Percentiles rank a stretch among this genome's conserved stretches.
Conservation (phyloP, 2,888 invertebrate genomes). For the Heliconius ethilla region DNA sequence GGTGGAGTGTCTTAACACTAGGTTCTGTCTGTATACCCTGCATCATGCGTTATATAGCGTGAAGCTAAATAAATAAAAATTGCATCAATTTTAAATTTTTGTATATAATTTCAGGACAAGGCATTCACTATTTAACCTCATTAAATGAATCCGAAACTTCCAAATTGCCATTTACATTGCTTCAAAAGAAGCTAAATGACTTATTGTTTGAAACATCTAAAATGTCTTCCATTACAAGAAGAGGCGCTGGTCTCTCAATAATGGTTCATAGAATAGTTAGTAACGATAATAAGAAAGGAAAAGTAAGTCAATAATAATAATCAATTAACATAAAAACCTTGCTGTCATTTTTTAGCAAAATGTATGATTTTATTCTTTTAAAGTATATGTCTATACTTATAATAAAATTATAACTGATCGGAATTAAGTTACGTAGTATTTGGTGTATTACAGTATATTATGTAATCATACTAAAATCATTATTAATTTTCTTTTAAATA, state of each 20-base stretch:
- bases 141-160: conserved; percentile 59
- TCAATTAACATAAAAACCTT: background rate
- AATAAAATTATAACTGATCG: too few relatives aligned
- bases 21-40: too few relatives aligned
- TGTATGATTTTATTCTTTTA: too few relatives aligned
- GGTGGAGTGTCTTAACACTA: too few relatives aligned
- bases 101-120: conserved; percentile 61
- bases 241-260: conserved; percentile 90
- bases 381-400: too few relatives aligned
- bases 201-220: conserved; percentile 69
- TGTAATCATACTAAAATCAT: too few relatives aligned
- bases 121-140: conserved; percentile 75
- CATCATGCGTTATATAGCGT: too few relatives aligned
- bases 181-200: conserved; percentile 69
- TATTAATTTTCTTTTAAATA: too few relatives aligned
- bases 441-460: too few relatives aligned
- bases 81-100: background rate
- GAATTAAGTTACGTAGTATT: too few relatives aligned
- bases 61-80: background rate
- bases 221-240: conserved; percentile 84
- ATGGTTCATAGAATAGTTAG: conserved; percentile 88
- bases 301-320: conserved; percentile 55
- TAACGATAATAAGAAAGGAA: conserved; percentile 82
- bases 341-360: background rate
- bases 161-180: conserved; percentile 64